Conservation (phyloP, 2,113 vertebrate species). For the Chionis minor region DNA sequence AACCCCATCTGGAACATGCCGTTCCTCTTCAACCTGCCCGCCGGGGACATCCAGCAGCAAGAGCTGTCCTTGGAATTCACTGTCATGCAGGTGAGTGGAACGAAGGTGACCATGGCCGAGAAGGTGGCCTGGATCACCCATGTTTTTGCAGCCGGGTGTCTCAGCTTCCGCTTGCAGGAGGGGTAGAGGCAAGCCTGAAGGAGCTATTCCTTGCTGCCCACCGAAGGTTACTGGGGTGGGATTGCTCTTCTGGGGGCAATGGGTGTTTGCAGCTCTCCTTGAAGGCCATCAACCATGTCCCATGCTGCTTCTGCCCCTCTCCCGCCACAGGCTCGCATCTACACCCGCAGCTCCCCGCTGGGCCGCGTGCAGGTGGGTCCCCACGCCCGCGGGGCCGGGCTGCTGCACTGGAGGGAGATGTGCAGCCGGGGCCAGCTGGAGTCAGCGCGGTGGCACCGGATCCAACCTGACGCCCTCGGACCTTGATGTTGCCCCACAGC, state of each 20-base stretch:
- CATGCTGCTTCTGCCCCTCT: background rate
- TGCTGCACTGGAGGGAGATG: slow-evolving; percentile 82
- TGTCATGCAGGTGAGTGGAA: slow-evolving; percentile 77
- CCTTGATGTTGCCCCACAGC: background rate
- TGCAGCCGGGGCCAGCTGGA: slow-evolving; percentile 75
- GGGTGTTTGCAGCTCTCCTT: background rate
- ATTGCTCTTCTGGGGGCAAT: fast-evolving
- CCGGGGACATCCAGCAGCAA: slow-evolving; percentile 74
- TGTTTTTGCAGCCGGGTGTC: fast-evolving
- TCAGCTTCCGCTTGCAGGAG: background rate
- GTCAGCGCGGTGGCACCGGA: slow-evolving; percentile 75
- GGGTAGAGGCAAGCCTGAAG: fast-evolving
- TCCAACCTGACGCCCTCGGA: slow-evolving; percentile 51
- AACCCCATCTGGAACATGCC: slow-evolving; percentile 82
- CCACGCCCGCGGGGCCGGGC: slow-evolving; percentile 44
- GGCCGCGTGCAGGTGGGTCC: slow-evolving; percentile 76
- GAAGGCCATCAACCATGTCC: background rate
- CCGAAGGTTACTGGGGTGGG: background rate
- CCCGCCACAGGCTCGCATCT: slow-evolving; percentile 73
- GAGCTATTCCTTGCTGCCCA: fast-evolving
- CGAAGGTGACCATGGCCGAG: fast-evolving
- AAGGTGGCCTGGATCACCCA: background rate
- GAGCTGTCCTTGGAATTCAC: slow-evolving; percentile 75
- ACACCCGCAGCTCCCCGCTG: slow-evolving; percentile 71
- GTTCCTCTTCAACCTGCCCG: slow-evolving; percentile 80